Conservation (phyloP, 2,888 invertebrate species). For the Zele albiditarsus region DNA sequence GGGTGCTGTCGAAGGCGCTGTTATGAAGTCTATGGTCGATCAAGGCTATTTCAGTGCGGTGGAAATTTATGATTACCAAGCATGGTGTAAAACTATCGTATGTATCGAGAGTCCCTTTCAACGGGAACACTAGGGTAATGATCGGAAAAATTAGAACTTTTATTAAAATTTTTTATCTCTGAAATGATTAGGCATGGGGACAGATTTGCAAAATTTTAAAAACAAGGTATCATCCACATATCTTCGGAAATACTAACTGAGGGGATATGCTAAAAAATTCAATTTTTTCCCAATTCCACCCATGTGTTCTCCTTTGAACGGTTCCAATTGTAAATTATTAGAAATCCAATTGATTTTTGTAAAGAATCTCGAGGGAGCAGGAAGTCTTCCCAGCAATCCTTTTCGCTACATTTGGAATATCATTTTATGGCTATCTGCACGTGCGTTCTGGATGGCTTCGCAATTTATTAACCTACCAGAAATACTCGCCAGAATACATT, state of each 20-base stretch:
- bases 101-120: slow-evolving; percentile 55
- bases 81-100: slow-evolving; percentile 78
- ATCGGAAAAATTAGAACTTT: too few species aligned
- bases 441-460: slow-evolving; percentile 67
- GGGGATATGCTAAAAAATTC: too few species aligned
- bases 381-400: slow-evolving; percentile 63
- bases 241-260: too few species aligned
- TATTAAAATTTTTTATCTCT: too few species aligned
- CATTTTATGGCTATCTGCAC: slow-evolving; percentile 69
- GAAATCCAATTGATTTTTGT: slow-evolving; percentile 34
- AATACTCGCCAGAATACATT: slow-evolving; percentile 57
- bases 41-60: slow-evolving; percentile 83
- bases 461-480: slow-evolving; percentile 64
- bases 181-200: too few species aligned
- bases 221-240: too few species aligned
- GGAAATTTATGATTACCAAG: slow-evolving; percentile 90
- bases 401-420: slow-evolving; percentile 66
- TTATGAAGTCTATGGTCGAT: slow-evolving; percentile 84
- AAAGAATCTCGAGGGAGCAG: slow-evolving; percentile 58
- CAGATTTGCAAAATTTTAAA: too few species aligned
- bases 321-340: not conserved
- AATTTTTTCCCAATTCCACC: too few species aligned
- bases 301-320: not conserved
- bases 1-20: slow-evolving; percentile 85
- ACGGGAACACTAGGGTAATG: too few species aligned